Evolutionary conservation across 2,113 vertebrate species (phyloP), one percentile per base, ranked within the genome.

Genomic region (Collichthys lucidus): DNA sequence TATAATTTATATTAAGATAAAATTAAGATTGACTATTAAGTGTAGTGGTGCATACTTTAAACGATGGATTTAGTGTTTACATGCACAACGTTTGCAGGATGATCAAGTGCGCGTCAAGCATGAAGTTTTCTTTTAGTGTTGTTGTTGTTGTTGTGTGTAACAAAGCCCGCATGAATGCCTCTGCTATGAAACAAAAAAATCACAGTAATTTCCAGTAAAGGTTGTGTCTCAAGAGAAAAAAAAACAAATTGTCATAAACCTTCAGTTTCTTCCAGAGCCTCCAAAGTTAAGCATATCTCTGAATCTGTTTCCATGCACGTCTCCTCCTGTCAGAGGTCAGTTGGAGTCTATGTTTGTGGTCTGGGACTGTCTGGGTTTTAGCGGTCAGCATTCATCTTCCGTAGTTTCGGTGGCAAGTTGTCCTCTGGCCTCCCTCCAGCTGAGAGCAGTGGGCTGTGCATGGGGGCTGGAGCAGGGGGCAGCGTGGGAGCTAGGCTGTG

Each of bases 381-480:
- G 91, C 57, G n/a, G 70, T 95, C 94, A 0, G 94, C 96, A 24
- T 95, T 96, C 92, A 92, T 95, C 93, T 93, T 95, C 65, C 89
- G 76, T 62, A 96, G 87, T 78, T 96, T 96, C 50, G 94, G 68
- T 11, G 96, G 96, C 62, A 97, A 89, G 89, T 95, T 93, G 83
- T 96, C 95, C 75, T 95, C 95, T 0, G 90, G 60, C 73, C 95
- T 92, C 17, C 86, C 88, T 50, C 55, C 79, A 4, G 83, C 83
- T 0, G 1, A 87, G 15, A 90, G 85, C 63, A 92, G 69, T 16
- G 94, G 93, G 64, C 87, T 91, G 61, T 92, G 89, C 78, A 87
- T 57, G 71, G 91, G 92, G 47, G 77, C 49, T 0, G 91, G 84
- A 15, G 85, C 52, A 0, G 89, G 75, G 11, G 87, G 60, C 35